These are phyloP conservation scores for Cassiopea xamachana DNA, from an alignment of 30 jellyfish, hydroid and myxozoan species.

Conservation along the genomic window DNA sequence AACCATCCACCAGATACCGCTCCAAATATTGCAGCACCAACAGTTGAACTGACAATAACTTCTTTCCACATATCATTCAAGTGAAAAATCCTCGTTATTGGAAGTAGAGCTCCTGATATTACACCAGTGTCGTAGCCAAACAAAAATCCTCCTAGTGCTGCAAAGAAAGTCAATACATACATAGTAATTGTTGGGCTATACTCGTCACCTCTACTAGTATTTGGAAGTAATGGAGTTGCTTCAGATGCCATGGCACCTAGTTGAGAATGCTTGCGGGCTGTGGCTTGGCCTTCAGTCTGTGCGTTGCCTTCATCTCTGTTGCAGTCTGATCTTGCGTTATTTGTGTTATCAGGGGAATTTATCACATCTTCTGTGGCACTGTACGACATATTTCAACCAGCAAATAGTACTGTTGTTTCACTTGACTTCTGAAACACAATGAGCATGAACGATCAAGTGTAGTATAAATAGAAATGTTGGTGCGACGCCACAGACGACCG, in stretches of 20 bases:
- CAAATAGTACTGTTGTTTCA: too few relatives aligned
- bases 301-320: too few relatives aligned
- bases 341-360: too few relatives aligned
- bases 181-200: conserved; percentile 1
- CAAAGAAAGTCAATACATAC: conserved; percentile 74
- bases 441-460: too few relatives aligned
- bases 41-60: conserved; percentile 82
- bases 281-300: not conserved
- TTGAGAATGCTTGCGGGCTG: not conserved
- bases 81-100: conserved; percentile 56
- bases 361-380: too few relatives aligned
- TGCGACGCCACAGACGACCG: too few relatives aligned
- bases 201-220: too few relatives aligned
- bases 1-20: conserved; percentile 82
- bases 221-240: conserved; percentile 28
- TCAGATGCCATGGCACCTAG: not conserved
- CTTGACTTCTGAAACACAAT: too few relatives aligned
- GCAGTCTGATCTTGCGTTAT: too few relatives aligned
- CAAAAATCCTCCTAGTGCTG: conserved; percentile 95
- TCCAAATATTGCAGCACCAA: conserved; percentile 94
- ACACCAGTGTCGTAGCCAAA: conserved; percentile 99
- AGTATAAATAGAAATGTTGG: too few relatives aligned
- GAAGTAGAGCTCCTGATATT: conserved; percentile 94
- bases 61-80: conserved; percentile 79
- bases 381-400: too few relatives aligned